Conservation (phyloP, 2,797 vertebrate genomes). For the Enteromius anoplus region DNA sequence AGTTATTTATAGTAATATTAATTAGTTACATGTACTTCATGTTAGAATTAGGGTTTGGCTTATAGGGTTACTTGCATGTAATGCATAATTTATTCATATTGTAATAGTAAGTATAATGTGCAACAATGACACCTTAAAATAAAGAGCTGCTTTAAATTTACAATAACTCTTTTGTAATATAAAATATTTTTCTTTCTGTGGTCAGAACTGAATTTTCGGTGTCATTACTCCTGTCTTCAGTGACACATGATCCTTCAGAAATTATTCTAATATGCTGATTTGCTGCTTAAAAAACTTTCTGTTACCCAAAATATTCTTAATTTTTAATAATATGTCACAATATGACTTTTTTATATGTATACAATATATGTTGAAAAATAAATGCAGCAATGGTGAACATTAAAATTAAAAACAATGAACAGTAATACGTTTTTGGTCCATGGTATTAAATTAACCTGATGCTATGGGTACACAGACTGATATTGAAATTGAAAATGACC, state of each 20-base stretch:
- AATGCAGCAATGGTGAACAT: not conserved
- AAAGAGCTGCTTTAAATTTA: not conserved
- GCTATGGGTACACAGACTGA: not conserved
- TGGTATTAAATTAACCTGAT: not conserved
- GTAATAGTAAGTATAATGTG: not conserved
- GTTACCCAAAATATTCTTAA: not conserved
- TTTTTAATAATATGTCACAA: not conserved
- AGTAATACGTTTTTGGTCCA: not conserved
- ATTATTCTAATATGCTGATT: not conserved
- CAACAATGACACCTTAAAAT: not conserved
- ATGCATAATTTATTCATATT: too few relatives aligned
- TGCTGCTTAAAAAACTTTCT: not conserved
- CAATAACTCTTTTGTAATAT: not conserved
- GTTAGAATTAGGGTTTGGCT: not conserved
- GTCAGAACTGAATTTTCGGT: not conserved
- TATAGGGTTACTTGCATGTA: not conserved
- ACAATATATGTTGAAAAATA: not conserved
- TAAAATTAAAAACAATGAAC: not conserved
- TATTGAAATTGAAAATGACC: slow-evolving; percentile 32
- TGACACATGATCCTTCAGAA: not conserved
- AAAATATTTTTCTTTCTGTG: not conserved
- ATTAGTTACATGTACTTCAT: not conserved
- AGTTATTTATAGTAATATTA: not conserved
- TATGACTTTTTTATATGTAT: not conserved
- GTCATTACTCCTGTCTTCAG: not conserved